phyloP scores from a whole-genome alignment of 2,797 vertebrate genomes.

The Cirrhinus mrigala region DNA sequence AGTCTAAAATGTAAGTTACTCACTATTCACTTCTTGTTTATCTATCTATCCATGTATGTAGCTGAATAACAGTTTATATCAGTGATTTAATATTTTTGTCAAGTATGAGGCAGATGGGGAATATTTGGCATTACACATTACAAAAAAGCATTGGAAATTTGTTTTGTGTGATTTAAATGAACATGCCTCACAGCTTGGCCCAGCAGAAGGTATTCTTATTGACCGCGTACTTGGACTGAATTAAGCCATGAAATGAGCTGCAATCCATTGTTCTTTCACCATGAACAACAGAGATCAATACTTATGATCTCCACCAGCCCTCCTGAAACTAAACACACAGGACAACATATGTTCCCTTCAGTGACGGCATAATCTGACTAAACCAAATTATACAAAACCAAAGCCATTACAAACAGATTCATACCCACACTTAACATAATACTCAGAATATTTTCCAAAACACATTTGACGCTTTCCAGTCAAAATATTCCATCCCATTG shows the following conservation, averaged over 20 bases:
- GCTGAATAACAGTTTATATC: neutral
- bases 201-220: constrained; percentile 60
- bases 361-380: constrained; percentile 17
- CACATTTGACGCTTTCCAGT: constrained; percentile 3
- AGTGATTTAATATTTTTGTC: neutral
- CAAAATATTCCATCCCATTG: constrained; percentile 19
- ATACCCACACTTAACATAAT: constrained; percentile 14
- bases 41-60: neutral
- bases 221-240: constrained; percentile 59
- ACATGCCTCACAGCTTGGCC: constrained; percentile 49
- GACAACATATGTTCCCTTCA: constrained; percentile 37
- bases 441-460: neutral
- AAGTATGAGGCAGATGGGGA: neutral
- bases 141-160: constrained; percentile 22
- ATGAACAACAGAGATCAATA: constrained; percentile 63
- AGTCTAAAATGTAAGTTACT: neutral
- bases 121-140: neutral
- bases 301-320: constrained; percentile 49
- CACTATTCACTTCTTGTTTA: too few species aligned
- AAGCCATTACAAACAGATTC: constrained; percentile 23
- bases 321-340: constrained; percentile 31
- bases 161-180: constrained; percentile 46
- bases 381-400: constrained; percentile 19
- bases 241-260: constrained; percentile 61
- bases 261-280: constrained; percentile 62